phyloP scores from a whole-genome alignment of 2,113 vertebrate species.

The Anoura caudifer region DNA sequence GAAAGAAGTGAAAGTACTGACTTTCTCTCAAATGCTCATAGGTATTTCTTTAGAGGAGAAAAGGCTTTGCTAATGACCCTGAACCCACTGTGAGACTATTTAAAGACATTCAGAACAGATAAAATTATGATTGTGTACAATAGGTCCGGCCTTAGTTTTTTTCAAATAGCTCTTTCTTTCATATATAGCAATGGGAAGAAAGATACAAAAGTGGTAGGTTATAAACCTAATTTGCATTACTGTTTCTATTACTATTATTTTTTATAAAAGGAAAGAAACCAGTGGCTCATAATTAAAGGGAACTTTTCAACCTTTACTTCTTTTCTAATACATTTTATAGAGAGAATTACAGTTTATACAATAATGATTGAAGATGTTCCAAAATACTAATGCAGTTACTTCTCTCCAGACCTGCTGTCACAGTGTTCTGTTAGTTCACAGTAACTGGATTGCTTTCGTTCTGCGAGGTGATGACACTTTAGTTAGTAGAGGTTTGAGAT shows the following conservation, averaged over 20 bases:
- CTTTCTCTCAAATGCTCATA: not conserved
- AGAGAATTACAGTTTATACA: not conserved
- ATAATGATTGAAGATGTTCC: not conserved
- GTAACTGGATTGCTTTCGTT: not conserved
- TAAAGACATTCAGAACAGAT: conserved; percentile 60
- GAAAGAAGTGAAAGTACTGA: conserved; percentile 20
- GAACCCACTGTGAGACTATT: not conserved
- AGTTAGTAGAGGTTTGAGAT: not conserved
- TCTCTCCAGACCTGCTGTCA: not conserved
- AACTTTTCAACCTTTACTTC: not conserved
- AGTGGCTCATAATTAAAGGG: not conserved
- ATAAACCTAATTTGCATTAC: conserved; percentile 42
- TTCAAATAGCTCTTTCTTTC: conserved; percentile 53
- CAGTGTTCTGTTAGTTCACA: not conserved
- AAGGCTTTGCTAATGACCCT: not conserved
- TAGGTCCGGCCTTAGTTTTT: not conserved
- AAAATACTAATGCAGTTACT: not conserved
- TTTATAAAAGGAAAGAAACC: conserved; percentile 22
- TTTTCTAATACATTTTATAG: not conserved
- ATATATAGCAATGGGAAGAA: not conserved
- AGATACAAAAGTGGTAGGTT: conserved; percentile 6
- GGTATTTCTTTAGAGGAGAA: conserved; percentile 34
- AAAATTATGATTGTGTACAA: conserved; percentile 39
- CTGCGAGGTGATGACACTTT: not conserved
- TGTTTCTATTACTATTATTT: not conserved